Base-by-base conservation (phyloP, 2,888 invertebrate genomes). In the Caenorhabditis panamensis region DNA sequence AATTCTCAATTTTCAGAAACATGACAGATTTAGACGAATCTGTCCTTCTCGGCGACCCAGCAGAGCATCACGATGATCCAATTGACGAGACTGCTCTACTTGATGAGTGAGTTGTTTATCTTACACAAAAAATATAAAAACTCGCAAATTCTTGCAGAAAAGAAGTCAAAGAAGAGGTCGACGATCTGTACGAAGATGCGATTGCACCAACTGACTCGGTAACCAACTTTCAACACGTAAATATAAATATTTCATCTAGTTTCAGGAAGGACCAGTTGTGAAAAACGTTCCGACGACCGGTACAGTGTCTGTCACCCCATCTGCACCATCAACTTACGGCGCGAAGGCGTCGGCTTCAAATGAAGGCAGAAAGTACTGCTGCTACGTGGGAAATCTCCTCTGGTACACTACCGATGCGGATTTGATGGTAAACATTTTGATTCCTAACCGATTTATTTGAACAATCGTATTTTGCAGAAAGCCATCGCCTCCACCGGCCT, bases 351-450 rank as follows among this genome's bases (percentile, higher is more conserved):
- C 75, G 5, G 24, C 47, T 1, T 53, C 72, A 2, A 22, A 53
- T 1, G 78, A 73, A n/a, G 82, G 75, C 1, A 68, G 76, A 69
- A 82, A 82, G 69, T 91, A 90, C 92, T 96, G 96, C 92, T 94
- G 97, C 56, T 99, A 99, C 93, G 95, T 99, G 91, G 98, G 98
- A 90, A 99, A 99, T 93, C 94, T 99, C 87, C 97, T 97, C 89
- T 99, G 99, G 97, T 91, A 90, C 87, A 89, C 90, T 0, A 91
- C 90, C 1, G 91, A 91, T 67, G 84, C 80, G 9, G 89, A 90
- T 82, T 73, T 90, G 11, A 20, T 73, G 77, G 88, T 86, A 44
- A 59, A 13, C 13, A 3, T 41, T 16, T 2, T 11, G 13, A 2
- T 13, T 13, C 2, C 13, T 41, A n/a, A n/a, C 16, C 31, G 28